Base-by-base conservation (phyloP, 2,113 vertebrate species). In the Caranx ignobilis region DNA sequence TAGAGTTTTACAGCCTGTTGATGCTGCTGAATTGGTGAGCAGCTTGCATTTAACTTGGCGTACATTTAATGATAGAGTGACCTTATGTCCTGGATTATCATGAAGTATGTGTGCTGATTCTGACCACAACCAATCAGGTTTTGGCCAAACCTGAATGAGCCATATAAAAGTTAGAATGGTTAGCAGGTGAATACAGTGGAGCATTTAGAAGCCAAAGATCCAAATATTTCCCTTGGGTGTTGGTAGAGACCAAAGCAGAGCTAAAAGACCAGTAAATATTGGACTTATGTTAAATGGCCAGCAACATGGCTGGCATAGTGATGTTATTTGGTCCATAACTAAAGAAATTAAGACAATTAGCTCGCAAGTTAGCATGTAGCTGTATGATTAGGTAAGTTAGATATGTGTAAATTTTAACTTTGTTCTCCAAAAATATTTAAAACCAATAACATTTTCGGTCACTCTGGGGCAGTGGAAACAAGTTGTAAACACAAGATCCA, bases 1-100 rank as follows among this genome's bases (percentile, higher is more conserved):
- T 45, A 45, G 11, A 55, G 75, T 71, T 50, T 75, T 71, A 66
- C 21, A 69, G 77, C 59, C 71, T 55, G 65, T 60, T 76, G 60
- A 57, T 64, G 64, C 34, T 55, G 26, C 39, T 62, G 69, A 41
- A 39, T 13, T 41, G 41, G 37, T 34, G 48, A 70, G 41, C 73
- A 57, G 57, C 52, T 65, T 65, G 15, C 34, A 15, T 61, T 76
- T 12, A 9, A 26, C 37, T 48, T 19, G 18, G 10, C n/a, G 63
- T 13, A 2, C 47, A 18, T 4, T 66, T 65, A 65, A 70, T 61
- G 26, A 71, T n/a, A 16, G 15, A 66, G 32, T 78, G 37, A 47
- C 19, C 52, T 1, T 0, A 47, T 65, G n/a, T 61, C 60, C 34
- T 41, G 31, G 61, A 71, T 66, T 12, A 26, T 26, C 26, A 26